Base-by-base conservation (phyloP, 2,888 invertebrate species). In the Cordilura impudica region DNA sequence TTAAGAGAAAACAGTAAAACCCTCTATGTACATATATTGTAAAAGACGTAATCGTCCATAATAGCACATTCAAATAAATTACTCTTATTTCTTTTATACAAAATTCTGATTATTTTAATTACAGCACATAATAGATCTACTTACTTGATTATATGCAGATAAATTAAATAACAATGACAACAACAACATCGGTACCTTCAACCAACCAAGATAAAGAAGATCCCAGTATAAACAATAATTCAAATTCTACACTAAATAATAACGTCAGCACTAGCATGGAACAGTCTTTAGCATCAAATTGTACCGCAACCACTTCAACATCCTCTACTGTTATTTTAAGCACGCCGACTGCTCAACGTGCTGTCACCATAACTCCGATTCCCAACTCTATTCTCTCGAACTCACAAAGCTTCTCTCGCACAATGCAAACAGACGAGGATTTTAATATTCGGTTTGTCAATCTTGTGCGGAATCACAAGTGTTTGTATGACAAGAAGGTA, bases 391-490 rank as follows among this genome's bases (percentile, higher is more conserved):
- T 49, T n/a, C 45, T 73, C 26, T 26, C 29, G 2, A 47, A 69
- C 65, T 63, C 19, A 66, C 63, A 65, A 63, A 71, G 71, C 60
- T 86, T 78, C 83, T 71, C 84, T 78, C 87, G 87, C 70, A 87
- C 86, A 74, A 91, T 91, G 90, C 90, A 88, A 81, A 90, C 91
- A 79, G 90, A 90, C 82, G 90, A 90, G 79, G 88, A 89, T 74
- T 87, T 90, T 72, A 90, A 91, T 86, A 89, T 89, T 47, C 86
- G 88, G 51, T 91, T 91, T 81, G 91, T 91, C 79, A 90, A 90
- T 84, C 89, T 91, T 81, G 88, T 91, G 65, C 88, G 91, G 85
- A 87, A 87, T 81, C 90, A 90, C 81, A 91, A 91, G 45, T 91
- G 91, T 82, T 86, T 91, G 14, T 91, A 91, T 80, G 90, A 91